These are phyloP conservation scores for Eidolon dupreanum DNA, from an alignment of 2,797 vertebrate genomes.

Conservation along the genomic window DNA sequence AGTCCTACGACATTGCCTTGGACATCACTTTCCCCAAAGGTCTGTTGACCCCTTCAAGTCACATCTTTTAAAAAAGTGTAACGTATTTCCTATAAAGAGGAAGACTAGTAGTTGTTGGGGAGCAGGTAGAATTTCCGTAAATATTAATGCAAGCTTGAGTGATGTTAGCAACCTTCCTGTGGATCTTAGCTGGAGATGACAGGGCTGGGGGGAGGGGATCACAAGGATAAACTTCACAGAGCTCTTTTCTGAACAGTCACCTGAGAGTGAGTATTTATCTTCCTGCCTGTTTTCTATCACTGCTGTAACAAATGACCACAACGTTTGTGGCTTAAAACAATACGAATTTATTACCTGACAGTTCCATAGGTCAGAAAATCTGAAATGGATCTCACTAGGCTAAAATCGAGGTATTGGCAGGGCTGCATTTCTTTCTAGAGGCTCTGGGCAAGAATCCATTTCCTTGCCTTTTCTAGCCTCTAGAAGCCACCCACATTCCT, in stretches of 20 bases:
- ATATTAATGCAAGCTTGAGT: not conserved
- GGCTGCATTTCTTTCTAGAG: not conserved
- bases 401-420: not conserved
- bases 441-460: not conserved
- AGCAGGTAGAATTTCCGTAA: not conserved
- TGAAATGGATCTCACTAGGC: not conserved
- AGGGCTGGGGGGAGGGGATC: too few species aligned
- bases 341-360: not conserved
- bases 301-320: not conserved
- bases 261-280: not conserved
- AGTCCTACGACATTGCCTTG: slow-evolving; percentile 91
- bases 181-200: not conserved
- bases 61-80: not conserved
- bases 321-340: not conserved
- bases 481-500: not conserved
- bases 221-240: not conserved
- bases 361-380: not conserved
- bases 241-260: not conserved
- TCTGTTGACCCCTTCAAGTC: slow-evolving; percentile 70
- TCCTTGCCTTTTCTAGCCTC: not conserved
- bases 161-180: not conserved
- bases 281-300: not conserved
- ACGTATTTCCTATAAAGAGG: not conserved
- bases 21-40: slow-evolving; percentile 91
- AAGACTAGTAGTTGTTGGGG: not conserved